Conservation (phyloP, 2,113 vertebrate species). For the Zosterops lateralis region DNA sequence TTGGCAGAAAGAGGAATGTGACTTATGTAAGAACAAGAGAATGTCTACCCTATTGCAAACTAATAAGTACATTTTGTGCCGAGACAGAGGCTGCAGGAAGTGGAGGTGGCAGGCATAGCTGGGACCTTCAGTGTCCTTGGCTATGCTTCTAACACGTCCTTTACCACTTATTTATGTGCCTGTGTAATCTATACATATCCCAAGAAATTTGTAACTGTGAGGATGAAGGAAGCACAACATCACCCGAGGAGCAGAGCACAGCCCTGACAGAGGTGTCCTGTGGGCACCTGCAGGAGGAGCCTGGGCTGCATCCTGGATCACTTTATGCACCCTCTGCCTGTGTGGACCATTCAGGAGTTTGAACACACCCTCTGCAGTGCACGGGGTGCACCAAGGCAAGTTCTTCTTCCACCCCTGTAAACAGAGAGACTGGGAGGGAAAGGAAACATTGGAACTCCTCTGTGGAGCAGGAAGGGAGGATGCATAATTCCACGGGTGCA, state of each 20-base stretch:
- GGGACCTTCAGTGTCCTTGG: neutral
- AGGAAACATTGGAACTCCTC: neutral
- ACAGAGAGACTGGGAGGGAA: neutral
- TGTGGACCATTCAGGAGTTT: neutral
- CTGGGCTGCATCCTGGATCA: neutral
- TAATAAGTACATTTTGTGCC: neutral
- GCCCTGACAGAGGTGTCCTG: neutral
- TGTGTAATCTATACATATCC: neutral
- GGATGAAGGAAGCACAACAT: neutral
- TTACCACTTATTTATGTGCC: neutral
- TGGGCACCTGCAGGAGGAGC: neutral
- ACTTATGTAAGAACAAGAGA: neutral
- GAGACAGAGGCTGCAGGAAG: neutral
- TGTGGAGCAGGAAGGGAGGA: neutral
- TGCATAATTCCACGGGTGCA: neutral
- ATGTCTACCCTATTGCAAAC: neutral
- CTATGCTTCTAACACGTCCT: neutral
- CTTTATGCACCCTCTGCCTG: neutral
- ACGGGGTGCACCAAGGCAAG: accelerated
- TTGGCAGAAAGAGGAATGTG: neutral
- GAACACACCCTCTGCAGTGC: neutral
- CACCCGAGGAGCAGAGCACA: accelerated
- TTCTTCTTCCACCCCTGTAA: neutral
- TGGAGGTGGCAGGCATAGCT: neutral
- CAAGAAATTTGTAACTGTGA: neutral